Conservation (phyloP, 2,113 vertebrate genomes). For the Arvicanthis niloticus region DNA sequence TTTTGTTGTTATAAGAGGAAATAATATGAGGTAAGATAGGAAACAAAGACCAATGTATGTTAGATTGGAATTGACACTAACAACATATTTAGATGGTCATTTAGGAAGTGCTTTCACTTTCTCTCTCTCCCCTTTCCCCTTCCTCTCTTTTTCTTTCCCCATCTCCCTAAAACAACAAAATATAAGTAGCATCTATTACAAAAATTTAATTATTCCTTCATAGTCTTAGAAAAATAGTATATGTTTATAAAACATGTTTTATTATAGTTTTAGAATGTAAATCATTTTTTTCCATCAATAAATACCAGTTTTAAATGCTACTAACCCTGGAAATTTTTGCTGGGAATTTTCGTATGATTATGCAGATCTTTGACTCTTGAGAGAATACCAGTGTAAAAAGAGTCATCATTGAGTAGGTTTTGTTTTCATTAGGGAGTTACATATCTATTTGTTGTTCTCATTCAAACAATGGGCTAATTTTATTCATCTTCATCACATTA, state of each 20-base stretch:
- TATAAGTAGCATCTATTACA: not conserved
- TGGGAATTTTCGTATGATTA: not conserved
- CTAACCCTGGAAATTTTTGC: no score
- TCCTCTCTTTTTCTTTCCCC: no score
- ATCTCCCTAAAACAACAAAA: not conserved
- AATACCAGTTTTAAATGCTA: not conserved
- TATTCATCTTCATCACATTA: not conserved
- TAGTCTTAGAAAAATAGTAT: not conserved
- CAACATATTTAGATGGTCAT: not conserved
- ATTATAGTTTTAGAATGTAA: not conserved
- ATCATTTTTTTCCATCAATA: not conserved
- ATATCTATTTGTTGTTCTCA: not conserved
- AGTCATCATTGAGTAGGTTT: not conserved
- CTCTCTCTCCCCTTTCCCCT: no score
- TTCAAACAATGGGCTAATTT: not conserved
- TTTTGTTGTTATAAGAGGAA: not conserved
- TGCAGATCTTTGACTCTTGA: not conserved
- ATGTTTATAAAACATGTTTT: not conserved
- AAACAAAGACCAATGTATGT: not conserved
- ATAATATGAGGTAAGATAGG: not conserved
- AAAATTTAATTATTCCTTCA: not conserved
- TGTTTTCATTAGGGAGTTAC: not conserved
- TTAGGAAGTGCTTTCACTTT: not conserved
- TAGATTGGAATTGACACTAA: not conserved
- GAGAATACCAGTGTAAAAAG: not conserved